Conservation (phyloP, 1,140 invertebrate genomes). For the Caerostris extrusa region DNA sequence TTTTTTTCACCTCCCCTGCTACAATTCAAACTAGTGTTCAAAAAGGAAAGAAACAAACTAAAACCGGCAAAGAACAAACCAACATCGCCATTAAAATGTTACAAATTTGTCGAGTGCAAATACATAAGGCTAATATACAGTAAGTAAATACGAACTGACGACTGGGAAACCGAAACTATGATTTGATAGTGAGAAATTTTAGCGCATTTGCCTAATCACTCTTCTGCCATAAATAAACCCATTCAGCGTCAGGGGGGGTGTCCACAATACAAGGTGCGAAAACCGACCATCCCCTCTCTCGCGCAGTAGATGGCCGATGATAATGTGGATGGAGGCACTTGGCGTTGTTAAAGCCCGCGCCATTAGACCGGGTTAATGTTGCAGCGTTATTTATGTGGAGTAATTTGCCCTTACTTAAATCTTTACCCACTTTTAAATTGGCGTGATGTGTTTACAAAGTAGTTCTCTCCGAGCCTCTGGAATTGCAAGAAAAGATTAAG, state of each 20-base stretch:
- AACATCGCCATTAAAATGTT: too few species aligned
- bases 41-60: too few species aligned
- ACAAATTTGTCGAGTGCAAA: too few species aligned
- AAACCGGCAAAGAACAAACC: too few species aligned
- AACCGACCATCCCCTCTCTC: neutral
- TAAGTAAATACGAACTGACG: too few species aligned
- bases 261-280: neutral
- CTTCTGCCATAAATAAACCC: neutral
- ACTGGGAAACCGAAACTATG: too few species aligned
- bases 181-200: too few species aligned
- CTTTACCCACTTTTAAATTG: slow-evolving; percentile 27
- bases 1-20: too few species aligned
- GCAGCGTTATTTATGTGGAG: slow-evolving; percentile 32
- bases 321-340: neutral
- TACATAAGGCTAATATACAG: too few species aligned
- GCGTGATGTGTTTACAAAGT: neutral
- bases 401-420: slow-evolving; percentile 16
- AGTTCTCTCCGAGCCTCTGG: neutral
- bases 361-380: slow-evolving; percentile 48
- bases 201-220: too few species aligned
- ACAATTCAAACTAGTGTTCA: too few species aligned
- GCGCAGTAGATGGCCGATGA: neutral
- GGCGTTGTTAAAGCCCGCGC: neutral
- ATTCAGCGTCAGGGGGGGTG: neutral
- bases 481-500: neutral